Evolutionary conservation across 1,140 invertebrate species (phyloP).

Genomic region (Drosophila jambulina): DNA sequence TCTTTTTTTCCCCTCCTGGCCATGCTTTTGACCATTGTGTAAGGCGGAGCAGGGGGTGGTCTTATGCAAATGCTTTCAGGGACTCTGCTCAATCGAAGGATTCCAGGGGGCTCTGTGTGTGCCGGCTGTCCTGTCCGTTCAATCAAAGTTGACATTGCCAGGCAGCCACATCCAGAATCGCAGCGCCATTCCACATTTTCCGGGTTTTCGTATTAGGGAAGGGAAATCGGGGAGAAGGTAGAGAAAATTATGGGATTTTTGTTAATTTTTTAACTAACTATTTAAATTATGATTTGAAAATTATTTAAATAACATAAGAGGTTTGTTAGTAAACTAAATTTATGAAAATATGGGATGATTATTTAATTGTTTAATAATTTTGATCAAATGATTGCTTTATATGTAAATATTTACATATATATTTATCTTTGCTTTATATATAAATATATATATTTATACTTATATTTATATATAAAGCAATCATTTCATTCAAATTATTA

Average conservation of each 20-base stretch:
- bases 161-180: constrained; percentile 43
- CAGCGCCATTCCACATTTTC: constrained; percentile 11
- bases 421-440: too few relatives aligned
- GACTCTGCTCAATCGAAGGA: constrained; percentile 35
- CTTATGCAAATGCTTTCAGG: constrained; percentile 70
- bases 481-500: too few relatives aligned
- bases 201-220: constrained; percentile 1
- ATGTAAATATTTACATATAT: too few relatives aligned
- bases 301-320: too few relatives aligned
- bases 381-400: too few relatives aligned
- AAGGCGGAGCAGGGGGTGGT: constrained; percentile 39
- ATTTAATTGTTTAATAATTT: background rate
- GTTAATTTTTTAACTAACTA: background rate
- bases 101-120: constrained; percentile 11
- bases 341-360: too few relatives aligned
- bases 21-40: constrained; percentile 57
- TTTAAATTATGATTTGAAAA: too few relatives aligned
- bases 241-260: background rate
- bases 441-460: too few relatives aligned
- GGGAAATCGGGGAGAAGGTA: background rate
- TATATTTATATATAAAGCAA: too few relatives aligned
- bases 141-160: constrained; percentile 71
- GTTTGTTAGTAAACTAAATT: too few relatives aligned
- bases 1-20: background rate
- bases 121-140: constrained; percentile 49